A percentile compares a stretch with the other conserved stretches of the same genome.
These are phyloP conservation scores for Diaphora mendica DNA, from an alignment of 2,888 invertebrate species.

Conservation along the genomic window DNA sequence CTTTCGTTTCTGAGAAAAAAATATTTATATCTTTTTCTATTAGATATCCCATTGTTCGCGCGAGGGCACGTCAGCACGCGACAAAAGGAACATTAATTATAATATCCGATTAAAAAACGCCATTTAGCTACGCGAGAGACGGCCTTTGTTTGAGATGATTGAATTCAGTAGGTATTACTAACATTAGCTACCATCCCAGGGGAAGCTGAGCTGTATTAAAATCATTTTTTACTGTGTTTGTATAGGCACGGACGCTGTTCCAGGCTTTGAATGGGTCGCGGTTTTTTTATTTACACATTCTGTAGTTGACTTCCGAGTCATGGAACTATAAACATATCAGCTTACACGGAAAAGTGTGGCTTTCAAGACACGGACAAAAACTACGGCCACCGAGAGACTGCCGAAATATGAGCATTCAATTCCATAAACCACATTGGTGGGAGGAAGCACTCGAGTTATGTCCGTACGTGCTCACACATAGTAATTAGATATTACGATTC, in stretches of 20 bases:
- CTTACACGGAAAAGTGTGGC: slow-evolving; percentile 74
- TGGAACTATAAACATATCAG: slow-evolving; percentile 72
- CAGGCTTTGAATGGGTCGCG: slow-evolving; percentile 47
- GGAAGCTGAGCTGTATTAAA: slow-evolving; percentile 64
- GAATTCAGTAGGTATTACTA: slow-evolving; percentile 80
- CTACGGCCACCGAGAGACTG: slow-evolving; percentile 80
- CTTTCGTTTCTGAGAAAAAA: slow-evolving; percentile 83
- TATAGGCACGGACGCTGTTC: slow-evolving; percentile 51
- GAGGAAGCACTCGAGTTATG: slow-evolving; percentile 84
- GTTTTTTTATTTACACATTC: slow-evolving; percentile 54
- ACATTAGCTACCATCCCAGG: slow-evolving; percentile 76
- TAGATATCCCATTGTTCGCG: slow-evolving; percentile 85
- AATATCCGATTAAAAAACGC: slow-evolving; percentile 87
- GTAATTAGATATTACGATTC: slow-evolving; percentile 85
- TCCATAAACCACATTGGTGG: slow-evolving; percentile 85
- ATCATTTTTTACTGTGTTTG: slow-evolving; percentile 64
- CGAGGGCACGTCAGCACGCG: slow-evolving; percentile 86
- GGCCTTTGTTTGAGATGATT: slow-evolving; percentile 85
- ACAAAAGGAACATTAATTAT: slow-evolving; percentile 87
- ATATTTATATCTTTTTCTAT: slow-evolving; percentile 85
- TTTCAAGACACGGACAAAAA: slow-evolving; percentile 74
- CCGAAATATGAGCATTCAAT: slow-evolving; percentile 86
- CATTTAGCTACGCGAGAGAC: slow-evolving; percentile 83
- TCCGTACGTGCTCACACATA: slow-evolving; percentile 84
- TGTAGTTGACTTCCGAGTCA: slow-evolving; percentile 58